Conservation (phyloP, 2,888 invertebrate genomes). For the Pachydiplax longipennis region DNA sequence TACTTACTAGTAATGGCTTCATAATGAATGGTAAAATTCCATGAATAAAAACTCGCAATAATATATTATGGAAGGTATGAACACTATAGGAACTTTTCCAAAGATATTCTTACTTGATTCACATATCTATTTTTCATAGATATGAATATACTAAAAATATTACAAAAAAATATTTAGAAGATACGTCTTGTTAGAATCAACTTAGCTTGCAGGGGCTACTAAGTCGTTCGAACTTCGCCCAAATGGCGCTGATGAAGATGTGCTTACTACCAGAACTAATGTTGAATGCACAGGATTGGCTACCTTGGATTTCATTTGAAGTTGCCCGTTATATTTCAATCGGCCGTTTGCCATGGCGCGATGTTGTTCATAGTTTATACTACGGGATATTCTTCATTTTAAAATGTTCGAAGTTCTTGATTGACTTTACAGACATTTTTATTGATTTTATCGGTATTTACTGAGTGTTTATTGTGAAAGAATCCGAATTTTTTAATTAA, state of each 20-base stretch:
- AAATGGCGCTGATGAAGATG: not conserved
- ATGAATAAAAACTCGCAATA: too few species aligned
- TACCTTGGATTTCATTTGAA: not conserved
- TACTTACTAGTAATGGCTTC: too few species aligned
- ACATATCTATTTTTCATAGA: too few species aligned
- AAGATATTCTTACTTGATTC: too few species aligned
- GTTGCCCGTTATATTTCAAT: not conserved
- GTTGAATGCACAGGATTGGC: not conserved
- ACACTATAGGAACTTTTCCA: too few species aligned
- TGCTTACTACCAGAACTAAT: not conserved
- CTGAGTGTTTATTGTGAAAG: not conserved
- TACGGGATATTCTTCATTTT: not conserved
- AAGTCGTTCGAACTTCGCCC: not conserved
- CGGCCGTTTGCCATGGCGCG: not conserved
- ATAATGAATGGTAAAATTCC: too few species aligned
- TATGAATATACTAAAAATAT: too few species aligned
- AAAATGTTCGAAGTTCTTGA: not conserved
- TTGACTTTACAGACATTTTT: not conserved
- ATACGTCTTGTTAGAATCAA: too few species aligned
- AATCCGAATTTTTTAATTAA: not conserved
- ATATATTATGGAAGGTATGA: too few species aligned
- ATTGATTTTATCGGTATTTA: not conserved
- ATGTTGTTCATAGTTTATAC: not conserved
- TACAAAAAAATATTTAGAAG: too few species aligned
- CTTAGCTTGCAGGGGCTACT: too few species aligned